Evolutionary conservation across 2,797 vertebrate species (phyloP), one percentile per base, ranked within the genome.

Genomic region (Thripadectes ignobilis): DNA sequence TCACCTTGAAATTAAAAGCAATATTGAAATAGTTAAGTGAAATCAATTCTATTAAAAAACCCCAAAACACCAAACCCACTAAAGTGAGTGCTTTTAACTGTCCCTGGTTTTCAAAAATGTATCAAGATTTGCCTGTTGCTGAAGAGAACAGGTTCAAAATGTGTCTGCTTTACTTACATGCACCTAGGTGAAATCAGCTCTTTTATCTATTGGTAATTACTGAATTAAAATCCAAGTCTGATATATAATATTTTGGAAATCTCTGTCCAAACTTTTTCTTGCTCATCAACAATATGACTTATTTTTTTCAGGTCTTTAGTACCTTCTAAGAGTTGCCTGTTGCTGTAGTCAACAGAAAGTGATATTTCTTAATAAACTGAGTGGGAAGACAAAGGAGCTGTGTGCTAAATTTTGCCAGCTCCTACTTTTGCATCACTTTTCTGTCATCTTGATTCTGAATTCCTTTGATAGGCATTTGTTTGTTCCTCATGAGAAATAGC

Each of bases 261-360:
- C 0, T 0, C 14, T 49, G 8, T 57, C 59, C 36, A 68, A 45
- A n/a, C 6, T 75, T 75, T 22, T 55, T 79, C 69, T 51, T 79
- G 12, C 39, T 79, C 12, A 73, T 74, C 48, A 88, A 26, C 32
- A 83, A 5, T 3, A 7, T 30, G 39, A 15, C 14, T 55, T 73
- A 45, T 73, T 98, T 98, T 22, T 98, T 98, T 98, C 59, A 98
- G 98, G 30, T 98, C 98, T 90, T 98, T 97, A 34, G 98, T 98
- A 92, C 98, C 93, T 49, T 98, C 97, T 4, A 98, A 97, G 45
- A 98, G 96, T 85, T 98, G 98, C 97, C 98, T 99, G 93, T 98
- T 99, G 96, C 98, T 98, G 61, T 98, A 98, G 95, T 99, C 98
- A 46, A 98, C 98, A 98, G 97, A 84, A 98, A 98, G 89, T 98